Percentiles rank a stretch among this genome's conserved stretches.
These are phyloP conservation scores for Acanthisitta chloris DNA, from an alignment of 2,113 vertebrate species.

Conservation along the genomic window DNA sequence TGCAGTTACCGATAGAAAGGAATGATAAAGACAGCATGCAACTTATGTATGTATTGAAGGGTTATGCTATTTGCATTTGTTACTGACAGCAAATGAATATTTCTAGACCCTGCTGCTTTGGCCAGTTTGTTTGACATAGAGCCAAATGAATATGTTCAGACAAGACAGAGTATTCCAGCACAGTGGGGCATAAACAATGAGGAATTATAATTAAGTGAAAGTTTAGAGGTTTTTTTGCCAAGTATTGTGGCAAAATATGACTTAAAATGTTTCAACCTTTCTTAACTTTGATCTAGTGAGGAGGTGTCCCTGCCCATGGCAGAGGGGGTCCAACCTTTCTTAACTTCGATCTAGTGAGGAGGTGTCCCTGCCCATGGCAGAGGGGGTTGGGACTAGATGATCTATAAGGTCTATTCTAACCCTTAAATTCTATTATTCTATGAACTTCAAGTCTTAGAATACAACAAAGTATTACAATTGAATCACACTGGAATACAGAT, in stretches of 20 bases:
- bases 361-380: too few species aligned
- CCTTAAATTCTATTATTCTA: too few species aligned
- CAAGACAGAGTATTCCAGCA: background rate
- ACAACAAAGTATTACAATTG: background rate
- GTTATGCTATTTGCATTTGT: background rate
- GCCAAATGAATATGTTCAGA: background rate
- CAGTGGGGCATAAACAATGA: background rate
- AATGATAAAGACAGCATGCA: background rate
- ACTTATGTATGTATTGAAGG: background rate
- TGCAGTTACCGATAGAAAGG: background rate
- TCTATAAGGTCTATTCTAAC: too few species aligned
- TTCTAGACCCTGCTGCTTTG: background rate
- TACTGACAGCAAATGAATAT: background rate
- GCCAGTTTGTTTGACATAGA: rapidly evolving
- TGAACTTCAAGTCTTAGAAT: background rate
- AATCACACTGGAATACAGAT: background rate
- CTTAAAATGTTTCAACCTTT: background rate
- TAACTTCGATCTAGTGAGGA: too few species aligned
- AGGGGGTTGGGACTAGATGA: too few species aligned
- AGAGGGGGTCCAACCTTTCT: too few species aligned
- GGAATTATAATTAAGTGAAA: background rate
- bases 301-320: too few species aligned
- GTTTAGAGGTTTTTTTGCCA: background rate
- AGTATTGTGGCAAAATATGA: background rate
- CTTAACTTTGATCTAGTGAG: too few species aligned